Evolutionary conservation across 1,140 invertebrate species (phyloP).

Genomic region (Saxidomus purpurata): DNA sequence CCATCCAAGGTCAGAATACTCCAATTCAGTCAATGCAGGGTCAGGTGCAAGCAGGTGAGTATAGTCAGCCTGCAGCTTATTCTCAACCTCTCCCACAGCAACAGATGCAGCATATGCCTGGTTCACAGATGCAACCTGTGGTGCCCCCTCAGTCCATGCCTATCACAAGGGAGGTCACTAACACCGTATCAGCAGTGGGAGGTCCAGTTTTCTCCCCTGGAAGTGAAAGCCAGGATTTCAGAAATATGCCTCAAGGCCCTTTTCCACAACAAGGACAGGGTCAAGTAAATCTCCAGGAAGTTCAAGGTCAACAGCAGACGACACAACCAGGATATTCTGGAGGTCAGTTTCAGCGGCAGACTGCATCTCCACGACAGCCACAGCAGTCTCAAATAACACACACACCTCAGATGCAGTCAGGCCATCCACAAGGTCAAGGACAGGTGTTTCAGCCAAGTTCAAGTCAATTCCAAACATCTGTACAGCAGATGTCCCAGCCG

Average conservation of each 20-base stretch:
- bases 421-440: slow-evolving; percentile 12
- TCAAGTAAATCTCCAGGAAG: slow-evolving; percentile 26
- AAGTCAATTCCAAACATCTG: not conserved
- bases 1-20: not conserved
- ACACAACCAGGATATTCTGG: not conserved
- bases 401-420: not conserved
- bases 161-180: slow-evolving; percentile 60
- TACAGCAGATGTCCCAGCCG: not conserved
- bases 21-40: not conserved
- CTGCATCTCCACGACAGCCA: not conserved
- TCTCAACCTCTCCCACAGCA: not conserved
- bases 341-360: not conserved
- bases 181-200: slow-evolving; percentile 71
- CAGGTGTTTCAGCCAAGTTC: not conserved
- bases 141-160: slow-evolving; percentile 29
- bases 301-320: slow-evolving; percentile 12
- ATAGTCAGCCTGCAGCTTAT: not conserved
- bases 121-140: not conserved
- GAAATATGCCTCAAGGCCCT: slow-evolving; percentile 36
- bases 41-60: not conserved
- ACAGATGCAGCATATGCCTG: not conserved
- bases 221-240: slow-evolving; percentile 46
- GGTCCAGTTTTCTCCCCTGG: slow-evolving; percentile 74
- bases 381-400: not conserved
- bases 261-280: slow-evolving; percentile 16